Evolutionary conservation across 1,140 invertebrate genomes (phyloP).

Genomic region (Drosophila malerkotliana): DNA sequence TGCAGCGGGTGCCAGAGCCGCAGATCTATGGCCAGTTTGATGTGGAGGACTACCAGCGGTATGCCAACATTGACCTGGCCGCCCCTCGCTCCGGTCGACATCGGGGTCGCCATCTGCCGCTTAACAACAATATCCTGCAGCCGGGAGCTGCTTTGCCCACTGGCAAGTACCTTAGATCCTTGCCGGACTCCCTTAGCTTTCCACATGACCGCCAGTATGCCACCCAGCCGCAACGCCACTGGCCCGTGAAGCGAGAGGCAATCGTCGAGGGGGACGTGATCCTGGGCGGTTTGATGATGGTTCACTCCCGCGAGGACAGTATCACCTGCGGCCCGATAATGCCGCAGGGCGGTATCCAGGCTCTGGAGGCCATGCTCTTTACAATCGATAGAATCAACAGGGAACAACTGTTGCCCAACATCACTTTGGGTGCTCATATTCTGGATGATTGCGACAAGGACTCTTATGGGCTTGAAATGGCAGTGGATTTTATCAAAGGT

Average conservation of each 20-base stretch:
- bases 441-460: slow-evolving; percentile 96
- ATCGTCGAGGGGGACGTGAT: slow-evolving; percentile 93
- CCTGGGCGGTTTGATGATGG: slow-evolving; percentile 97
- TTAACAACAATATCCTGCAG: slow-evolving; percentile 38
- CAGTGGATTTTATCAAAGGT: slow-evolving; percentile 97
- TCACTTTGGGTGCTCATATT: slow-evolving; percentile 92
- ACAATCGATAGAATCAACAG: slow-evolving; percentile 92
- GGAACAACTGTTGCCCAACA: slow-evolving; percentile 86
- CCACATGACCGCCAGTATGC: slow-evolving; percentile 55
- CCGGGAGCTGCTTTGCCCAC: slow-evolving; percentile 20
- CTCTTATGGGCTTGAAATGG: slow-evolving; percentile 95
- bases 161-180: slow-evolving; percentile 72
- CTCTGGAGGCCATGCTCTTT: slow-evolving; percentile 94
- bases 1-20: not conserved
- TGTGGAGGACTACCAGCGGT: slow-evolving; percentile 63
- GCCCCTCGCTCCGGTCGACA: slow-evolving; percentile 70
- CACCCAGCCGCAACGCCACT: slow-evolving; percentile 83
- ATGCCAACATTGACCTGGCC: slow-evolving; percentile 60
- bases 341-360: slow-evolving; percentile 94
- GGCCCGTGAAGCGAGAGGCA: slow-evolving; percentile 94
- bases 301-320: slow-evolving; percentile 92
- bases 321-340: slow-evolving; percentile 93
- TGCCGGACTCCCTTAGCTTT: slow-evolving; percentile 72
- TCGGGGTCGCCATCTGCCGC: slow-evolving; percentile 63
- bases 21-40: slow-evolving; percentile 45